A percentile compares a stretch with the other conserved stretches of the same genome.
Conservation (phyloP, 2,113 vertebrate species). For the Xenopus tropicalis region DNA sequence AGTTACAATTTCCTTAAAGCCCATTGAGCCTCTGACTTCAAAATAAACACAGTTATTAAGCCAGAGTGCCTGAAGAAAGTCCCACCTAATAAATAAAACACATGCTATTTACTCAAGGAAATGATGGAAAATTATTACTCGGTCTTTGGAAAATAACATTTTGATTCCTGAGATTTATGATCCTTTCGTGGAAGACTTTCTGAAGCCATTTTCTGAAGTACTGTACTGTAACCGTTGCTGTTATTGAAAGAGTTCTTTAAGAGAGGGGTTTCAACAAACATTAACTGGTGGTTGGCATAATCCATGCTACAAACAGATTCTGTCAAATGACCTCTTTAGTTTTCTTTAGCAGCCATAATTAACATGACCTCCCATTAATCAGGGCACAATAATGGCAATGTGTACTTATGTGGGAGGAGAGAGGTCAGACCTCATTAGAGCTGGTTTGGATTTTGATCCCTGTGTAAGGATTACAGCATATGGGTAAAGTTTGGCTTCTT, state of each 20-base stretch:
- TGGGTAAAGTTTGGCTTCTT: neutral
- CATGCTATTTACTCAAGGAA: constrained; percentile 53
- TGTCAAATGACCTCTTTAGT: constrained; percentile 33
- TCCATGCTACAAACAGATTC: constrained; percentile 39
- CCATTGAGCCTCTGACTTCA: constrained; percentile 52
- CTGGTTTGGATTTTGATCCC: constrained; percentile 11
- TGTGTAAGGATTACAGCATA: constrained; percentile 30
- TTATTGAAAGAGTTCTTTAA: constrained; percentile 4
- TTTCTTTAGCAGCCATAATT: constrained; percentile 28
- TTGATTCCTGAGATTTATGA: constrained; percentile 48
- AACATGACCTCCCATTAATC: constrained; percentile 42
- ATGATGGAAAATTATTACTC: constrained; percentile 50
- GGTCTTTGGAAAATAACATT: constrained; percentile 46
- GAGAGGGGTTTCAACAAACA: constrained; percentile 5
- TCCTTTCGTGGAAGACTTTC: neutral
- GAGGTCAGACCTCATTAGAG: constrained; percentile 29
- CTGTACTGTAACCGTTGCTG: constrained; percentile 7
- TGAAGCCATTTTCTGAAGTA: constrained; percentile 1
- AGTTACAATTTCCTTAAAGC: constrained; percentile 55
- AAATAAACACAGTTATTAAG: constrained; percentile 56
- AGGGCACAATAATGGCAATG: constrained; percentile 32
- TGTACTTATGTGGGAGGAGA: constrained; percentile 13
- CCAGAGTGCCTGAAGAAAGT: constrained; percentile 46
- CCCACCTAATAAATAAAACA: constrained; percentile 59
- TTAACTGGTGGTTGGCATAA: constrained; percentile 30